Evolutionary conservation across 2,113 vertebrate species (phyloP).

Genomic region (Lycaon pictus): DNA sequence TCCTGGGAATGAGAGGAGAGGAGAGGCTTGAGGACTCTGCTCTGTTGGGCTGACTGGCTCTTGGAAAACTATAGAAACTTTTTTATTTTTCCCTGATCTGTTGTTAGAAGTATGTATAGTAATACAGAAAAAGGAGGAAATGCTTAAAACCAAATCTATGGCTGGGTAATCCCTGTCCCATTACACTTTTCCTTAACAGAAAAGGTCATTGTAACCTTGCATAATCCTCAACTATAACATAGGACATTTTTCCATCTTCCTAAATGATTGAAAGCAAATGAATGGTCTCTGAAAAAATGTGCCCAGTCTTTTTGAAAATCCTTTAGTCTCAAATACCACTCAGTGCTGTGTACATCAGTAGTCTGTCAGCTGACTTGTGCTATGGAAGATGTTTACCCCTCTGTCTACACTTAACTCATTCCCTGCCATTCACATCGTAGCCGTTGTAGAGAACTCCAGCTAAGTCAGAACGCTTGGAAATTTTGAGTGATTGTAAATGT

Average conservation of each 20-base stretch:
- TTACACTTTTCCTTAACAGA: background rate
- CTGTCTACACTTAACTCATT: conserved; percentile 84
- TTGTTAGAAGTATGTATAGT: background rate
- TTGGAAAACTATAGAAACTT: background rate
- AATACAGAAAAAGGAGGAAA: conserved; percentile 10
- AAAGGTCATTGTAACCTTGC: conserved; percentile 31
- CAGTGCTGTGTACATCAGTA: conserved; percentile 84
- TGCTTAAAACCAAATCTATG: background rate
- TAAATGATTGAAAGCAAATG: conserved; percentile 25
- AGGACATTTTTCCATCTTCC: background rate
- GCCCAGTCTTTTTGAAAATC: conserved; percentile 60
- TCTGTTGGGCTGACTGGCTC: conserved; percentile 17
- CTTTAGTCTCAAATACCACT: conserved; percentile 69
- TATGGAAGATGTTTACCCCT: conserved; percentile 91
- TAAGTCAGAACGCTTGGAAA: conserved; percentile 1
- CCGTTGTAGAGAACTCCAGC: conserved; percentile 36
- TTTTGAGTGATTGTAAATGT: conserved; percentile 37
- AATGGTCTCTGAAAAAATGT: background rate
- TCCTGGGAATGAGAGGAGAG: background rate
- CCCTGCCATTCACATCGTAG: conserved; percentile 84
- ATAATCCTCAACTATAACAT: background rate
- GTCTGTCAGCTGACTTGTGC: conserved; percentile 85
- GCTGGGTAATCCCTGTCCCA: background rate
- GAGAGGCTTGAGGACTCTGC: background rate
- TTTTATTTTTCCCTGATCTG: background rate